Percentiles rank a stretch among this genome's conserved stretches.
Conservation (phyloP, 2,113 vertebrate genomes). For the Chionomys nivalis region DNA sequence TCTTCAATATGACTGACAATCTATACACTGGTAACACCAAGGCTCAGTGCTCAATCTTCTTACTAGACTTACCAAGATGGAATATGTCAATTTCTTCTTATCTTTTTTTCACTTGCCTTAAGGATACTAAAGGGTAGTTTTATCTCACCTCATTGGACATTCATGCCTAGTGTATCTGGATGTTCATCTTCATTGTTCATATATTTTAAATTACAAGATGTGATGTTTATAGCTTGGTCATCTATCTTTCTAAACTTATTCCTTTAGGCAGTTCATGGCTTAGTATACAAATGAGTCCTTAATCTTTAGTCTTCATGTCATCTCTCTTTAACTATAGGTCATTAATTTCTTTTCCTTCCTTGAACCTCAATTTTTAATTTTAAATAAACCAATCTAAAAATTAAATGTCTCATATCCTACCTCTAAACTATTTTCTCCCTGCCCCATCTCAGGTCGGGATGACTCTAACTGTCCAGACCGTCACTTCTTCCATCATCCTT, state of each 20-base stretch:
- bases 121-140: neutral
- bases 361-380: neutral
- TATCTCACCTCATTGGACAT: neutral
- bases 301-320: neutral
- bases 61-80: neutral
- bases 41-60: neutral
- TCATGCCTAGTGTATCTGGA: too few relatives aligned
- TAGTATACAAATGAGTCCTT: neutral
- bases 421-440: neutral
- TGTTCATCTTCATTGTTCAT: neutral
- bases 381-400: neutral
- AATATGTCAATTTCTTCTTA: neutral
- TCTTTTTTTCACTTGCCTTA: neutral
- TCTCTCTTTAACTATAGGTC: neutral
- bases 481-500: neutral
- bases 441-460: neutral
- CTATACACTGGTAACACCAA: neutral
- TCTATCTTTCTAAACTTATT: neutral
- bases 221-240: neutral
- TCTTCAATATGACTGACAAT: neutral
- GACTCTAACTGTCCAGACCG: neutral
- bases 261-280: neutral
- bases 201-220: neutral
- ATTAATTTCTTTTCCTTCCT: neutral
- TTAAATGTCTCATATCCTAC: neutral